Conservation (phyloP, 1,140 invertebrate species). For the Polyergus mexicanus region DNA sequence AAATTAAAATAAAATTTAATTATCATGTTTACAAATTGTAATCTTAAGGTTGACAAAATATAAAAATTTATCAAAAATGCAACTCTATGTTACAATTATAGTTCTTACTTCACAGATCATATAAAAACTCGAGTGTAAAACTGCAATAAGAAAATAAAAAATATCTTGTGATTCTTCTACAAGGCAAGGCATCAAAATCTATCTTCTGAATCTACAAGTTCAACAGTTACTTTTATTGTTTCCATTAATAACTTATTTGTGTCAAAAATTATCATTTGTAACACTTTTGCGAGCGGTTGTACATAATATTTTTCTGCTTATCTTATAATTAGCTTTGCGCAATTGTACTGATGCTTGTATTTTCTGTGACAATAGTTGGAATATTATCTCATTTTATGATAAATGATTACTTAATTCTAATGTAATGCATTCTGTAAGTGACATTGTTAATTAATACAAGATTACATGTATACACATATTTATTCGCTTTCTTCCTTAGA, state of each 20-base stretch:
- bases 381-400: constrained; percentile 8
- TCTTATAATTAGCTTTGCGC: constrained; percentile 24
- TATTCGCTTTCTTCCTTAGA: constrained; percentile 88
- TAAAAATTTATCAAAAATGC: background rate
- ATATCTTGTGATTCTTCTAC: background rate
- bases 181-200: background rate
- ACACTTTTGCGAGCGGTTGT: background rate
- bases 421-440: background rate
- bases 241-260: constrained; percentile 34
- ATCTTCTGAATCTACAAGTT: background rate
- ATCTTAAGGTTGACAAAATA: background rate
- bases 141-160: background rate
- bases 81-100: background rate
- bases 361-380: background rate
- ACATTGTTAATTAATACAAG: constrained; percentile 9
- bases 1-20: constrained; percentile 7
- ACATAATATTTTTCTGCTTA: constrained; percentile 7
- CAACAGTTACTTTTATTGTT: background rate
- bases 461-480: constrained; percentile 48
- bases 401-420: constrained; percentile 5
- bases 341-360: background rate
- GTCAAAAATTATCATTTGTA: constrained; percentile 38
- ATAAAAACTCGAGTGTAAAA: background rate
- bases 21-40: background rate
- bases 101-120: background rate